Evolutionary conservation across 2,797 vertebrate genomes (phyloP), one percentile per base, ranked within the genome.

Genomic region (Pagetopsis macropterus): DNA sequence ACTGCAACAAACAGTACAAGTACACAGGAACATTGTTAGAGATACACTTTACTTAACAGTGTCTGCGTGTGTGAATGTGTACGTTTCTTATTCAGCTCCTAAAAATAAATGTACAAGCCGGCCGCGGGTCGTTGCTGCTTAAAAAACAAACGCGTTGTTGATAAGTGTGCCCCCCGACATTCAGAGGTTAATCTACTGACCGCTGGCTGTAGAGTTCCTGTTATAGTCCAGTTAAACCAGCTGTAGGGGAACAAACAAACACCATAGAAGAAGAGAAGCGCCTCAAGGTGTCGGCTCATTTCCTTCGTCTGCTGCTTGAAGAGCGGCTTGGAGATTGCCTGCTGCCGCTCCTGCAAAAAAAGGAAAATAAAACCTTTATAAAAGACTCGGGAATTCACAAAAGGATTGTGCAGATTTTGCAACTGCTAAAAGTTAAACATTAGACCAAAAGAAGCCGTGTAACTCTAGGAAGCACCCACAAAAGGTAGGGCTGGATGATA

Each of bases 241-340:
- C 65, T 11, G 45, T 13, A 51, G 44, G 50, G 4, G 64, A 64
- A 45, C 5, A 37, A 48, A 62, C n/a, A n/a, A 49, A 57, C 46
- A 21, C 33, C 27, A 19, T 52, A 59, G 70, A 69, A 64, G 57
- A 21, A 60, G 48, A n/a, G 70, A 66, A 44, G 49, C 1, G 13
- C 54, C 37, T 17, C n/a, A 1, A 14, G 49, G 1, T 0, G n/a
- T 41, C 2, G 0, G 37, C 37, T 93, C 86, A 94, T 79, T 93
- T 94, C 66, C 88, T 93, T 6, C 79, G 70, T 31, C 90, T 89
- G 88, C 74, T 78, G 81, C 78, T 61, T 0, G 92, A 88, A 1
- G 89, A 87, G 82, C 85, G 84, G 72, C 87, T 89, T 2, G 90
- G 87, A 1, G 94, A 94, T 68, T 44, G 84, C 41, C 88, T 87